Evolutionary conservation across 2,888 invertebrate genomes (phyloP).

Genomic region (Gasteruption jaculator): DNA sequence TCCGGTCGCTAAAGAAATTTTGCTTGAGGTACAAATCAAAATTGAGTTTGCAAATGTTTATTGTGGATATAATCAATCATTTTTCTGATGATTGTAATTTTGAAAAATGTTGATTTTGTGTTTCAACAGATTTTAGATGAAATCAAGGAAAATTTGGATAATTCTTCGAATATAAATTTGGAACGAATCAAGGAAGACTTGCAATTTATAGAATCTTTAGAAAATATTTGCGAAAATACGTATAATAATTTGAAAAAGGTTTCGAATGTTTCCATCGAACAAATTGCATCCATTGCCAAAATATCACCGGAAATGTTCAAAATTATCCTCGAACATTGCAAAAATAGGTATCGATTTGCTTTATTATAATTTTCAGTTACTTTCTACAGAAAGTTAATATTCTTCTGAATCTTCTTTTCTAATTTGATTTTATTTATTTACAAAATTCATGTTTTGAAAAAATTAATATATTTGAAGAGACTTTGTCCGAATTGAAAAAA

Average conservation of each 20-base stretch:
- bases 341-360: slow-evolving; percentile 39
- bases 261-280: slow-evolving; percentile 23
- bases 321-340: slow-evolving; percentile 35
- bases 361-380: slow-evolving; percentile 7
- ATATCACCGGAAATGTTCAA: slow-evolving; percentile 30
- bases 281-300: slow-evolving; percentile 28
- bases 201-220: too few species aligned
- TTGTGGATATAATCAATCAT: not conserved
- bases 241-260: slow-evolving; percentile 30
- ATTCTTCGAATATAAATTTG: too few species aligned
- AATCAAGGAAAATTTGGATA: slow-evolving; percentile 17
- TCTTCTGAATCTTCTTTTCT: too few species aligned
- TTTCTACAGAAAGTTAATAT: too few species aligned
- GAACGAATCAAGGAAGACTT: too few species aligned
- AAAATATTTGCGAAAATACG: slow-evolving; percentile 36
- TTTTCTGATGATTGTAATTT: slow-evolving; percentile 3
- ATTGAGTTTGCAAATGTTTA: not conserved
- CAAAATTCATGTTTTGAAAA: slow-evolving; percentile 1
- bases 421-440: too few species aligned
- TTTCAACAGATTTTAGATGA: slow-evolving; percentile 24
- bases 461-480: too few species aligned
- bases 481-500: too few species aligned
- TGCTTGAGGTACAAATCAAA: slow-evolving; percentile 27
- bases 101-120: not conserved
- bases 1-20: slow-evolving; percentile 17